A percentile compares a stretch with the other conserved stretches of the same genome.
phyloP scores from a whole-genome alignment of 2,113 vertebrate genomes.

The Seriola rivoliana region DNA sequence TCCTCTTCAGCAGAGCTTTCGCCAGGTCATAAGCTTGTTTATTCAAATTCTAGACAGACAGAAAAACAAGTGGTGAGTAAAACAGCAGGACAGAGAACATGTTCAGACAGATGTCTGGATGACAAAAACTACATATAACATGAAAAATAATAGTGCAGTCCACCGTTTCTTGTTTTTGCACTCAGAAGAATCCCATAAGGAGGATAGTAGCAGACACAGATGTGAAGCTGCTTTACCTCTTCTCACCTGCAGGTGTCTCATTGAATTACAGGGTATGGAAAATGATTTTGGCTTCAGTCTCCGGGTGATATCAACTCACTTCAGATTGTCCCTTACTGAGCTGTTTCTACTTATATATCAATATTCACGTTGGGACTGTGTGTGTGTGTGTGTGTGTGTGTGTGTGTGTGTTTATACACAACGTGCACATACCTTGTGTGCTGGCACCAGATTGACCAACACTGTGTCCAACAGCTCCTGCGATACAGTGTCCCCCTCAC shows the following conservation, averaged over 20 bases:
- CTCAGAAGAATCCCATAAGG: not conserved
- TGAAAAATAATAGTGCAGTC: not conserved
- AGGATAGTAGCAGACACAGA: not conserved
- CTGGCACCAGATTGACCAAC: constrained; percentile 96
- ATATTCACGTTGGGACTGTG: not conserved
- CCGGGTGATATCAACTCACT: constrained; percentile 15
- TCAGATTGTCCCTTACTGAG: not conserved
- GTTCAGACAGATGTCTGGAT: not conserved
- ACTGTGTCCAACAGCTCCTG: constrained; percentile 98
- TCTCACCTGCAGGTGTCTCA: constrained; percentile 80
- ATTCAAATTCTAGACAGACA: constrained; percentile 92
- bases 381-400: not conserved
- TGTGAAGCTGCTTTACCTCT: constrained; percentile 54
- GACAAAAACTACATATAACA: not conserved
- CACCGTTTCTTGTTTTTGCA: not conserved
- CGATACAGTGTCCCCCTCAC: constrained; percentile 97
- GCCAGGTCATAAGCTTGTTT: constrained; percentile 99
- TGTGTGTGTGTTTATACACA: not conserved
- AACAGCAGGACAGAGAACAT: not conserved
- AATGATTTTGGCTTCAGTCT: not conserved
- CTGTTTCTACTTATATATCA: not conserved
- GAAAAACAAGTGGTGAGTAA: constrained; percentile 14
- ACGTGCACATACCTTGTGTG: constrained; percentile 90
- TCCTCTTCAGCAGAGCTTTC: constrained; percentile 98
- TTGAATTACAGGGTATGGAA: constrained; percentile 70